These are phyloP conservation scores for Hypotaenidia okinawae DNA, from an alignment of 2,797 vertebrate species.

Conservation along the genomic window DNA sequence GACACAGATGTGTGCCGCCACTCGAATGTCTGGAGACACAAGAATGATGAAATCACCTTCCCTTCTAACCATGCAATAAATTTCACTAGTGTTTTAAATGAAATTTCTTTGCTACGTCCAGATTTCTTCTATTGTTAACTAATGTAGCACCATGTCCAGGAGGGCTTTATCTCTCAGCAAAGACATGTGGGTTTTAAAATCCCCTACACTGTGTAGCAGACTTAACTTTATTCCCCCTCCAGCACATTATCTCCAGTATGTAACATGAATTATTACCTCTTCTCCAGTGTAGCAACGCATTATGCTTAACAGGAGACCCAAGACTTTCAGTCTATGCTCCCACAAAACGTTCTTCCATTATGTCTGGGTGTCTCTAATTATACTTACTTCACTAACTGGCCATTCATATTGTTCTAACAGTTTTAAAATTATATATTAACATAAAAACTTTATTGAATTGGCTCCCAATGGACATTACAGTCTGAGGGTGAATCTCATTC, in stretches of 20 bases:
- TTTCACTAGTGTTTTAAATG: slow-evolving; percentile 21
- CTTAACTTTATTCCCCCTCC: slow-evolving; percentile 46
- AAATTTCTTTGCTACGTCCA: neutral
- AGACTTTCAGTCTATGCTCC: slow-evolving; percentile 8
- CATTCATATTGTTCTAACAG: neutral
- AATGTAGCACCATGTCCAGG: neutral
- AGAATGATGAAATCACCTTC: slow-evolving; percentile 1
- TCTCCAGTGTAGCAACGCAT: neutral
- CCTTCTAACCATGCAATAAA: neutral
- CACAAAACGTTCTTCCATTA: neutral
- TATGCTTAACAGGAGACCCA: slow-evolving; percentile 13
- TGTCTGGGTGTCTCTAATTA: slow-evolving; percentile 2
- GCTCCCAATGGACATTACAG: neutral
- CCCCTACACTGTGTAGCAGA: slow-evolving; percentile 23
- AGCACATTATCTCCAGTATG: slow-evolving; percentile 47
- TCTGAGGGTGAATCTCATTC: neutral
- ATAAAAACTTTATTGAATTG: neutral
- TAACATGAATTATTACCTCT: slow-evolving; percentile 63
- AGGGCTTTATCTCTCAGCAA: slow-evolving; percentile 4
- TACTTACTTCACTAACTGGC: neutral
- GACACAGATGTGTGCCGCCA: neutral
- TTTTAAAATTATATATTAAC: neutral
- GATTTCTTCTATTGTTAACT: neutral
- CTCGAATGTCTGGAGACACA: neutral
- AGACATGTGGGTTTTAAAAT: slow-evolving; percentile 24